These are phyloP conservation scores for Neodiprion lecontei DNA, from an alignment of 1,140 invertebrate genomes.

Conservation along the genomic window DNA sequence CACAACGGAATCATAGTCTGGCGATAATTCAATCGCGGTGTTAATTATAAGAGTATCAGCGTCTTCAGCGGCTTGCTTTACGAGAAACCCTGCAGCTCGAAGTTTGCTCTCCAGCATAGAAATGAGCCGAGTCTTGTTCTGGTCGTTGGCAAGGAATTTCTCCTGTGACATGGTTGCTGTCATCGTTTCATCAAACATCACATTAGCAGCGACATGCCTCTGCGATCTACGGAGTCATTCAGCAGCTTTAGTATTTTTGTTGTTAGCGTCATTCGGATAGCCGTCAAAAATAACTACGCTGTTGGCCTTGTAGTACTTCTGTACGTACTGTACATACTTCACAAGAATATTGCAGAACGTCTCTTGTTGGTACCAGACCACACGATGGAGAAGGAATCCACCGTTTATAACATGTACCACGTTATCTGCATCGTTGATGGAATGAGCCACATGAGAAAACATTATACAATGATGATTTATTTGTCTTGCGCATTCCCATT, in stretches of 20 bases:
- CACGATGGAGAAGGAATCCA: constrained; percentile 34
- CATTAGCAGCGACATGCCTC: constrained; percentile 21
- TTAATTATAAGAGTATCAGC: constrained; percentile 16
- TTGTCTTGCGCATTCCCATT: constrained; percentile 39
- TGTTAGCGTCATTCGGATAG: constrained; percentile 21
- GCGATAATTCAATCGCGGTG: constrained; percentile 10
- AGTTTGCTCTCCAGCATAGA: constrained; percentile 11
- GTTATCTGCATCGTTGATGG: neutral
- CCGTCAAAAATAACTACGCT: constrained; percentile 33
- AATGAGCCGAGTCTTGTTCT: constrained; percentile 18
- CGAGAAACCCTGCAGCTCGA: neutral
- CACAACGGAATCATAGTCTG: constrained; percentile 18
- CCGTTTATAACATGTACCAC: constrained; percentile 29
- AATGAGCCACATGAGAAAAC: constrained; percentile 12
- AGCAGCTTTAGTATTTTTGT: constrained; percentile 27
- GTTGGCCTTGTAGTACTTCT: constrained; percentile 25
- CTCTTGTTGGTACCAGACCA: constrained; percentile 29
- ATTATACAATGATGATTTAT: constrained; percentile 40
- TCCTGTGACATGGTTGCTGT: constrained; percentile 4
- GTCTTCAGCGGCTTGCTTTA: constrained; percentile 13
- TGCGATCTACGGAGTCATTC: constrained; percentile 19
- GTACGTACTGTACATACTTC: constrained; percentile 30
- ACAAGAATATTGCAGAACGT: constrained; percentile 22
- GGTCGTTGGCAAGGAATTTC: constrained; percentile 17
- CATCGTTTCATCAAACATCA: constrained; percentile 10